A percentile compares a stretch with the other conserved stretches of the same genome.
Conservation (phyloP, 1,140 invertebrate species). For the Neodiprion lecontei region DNA sequence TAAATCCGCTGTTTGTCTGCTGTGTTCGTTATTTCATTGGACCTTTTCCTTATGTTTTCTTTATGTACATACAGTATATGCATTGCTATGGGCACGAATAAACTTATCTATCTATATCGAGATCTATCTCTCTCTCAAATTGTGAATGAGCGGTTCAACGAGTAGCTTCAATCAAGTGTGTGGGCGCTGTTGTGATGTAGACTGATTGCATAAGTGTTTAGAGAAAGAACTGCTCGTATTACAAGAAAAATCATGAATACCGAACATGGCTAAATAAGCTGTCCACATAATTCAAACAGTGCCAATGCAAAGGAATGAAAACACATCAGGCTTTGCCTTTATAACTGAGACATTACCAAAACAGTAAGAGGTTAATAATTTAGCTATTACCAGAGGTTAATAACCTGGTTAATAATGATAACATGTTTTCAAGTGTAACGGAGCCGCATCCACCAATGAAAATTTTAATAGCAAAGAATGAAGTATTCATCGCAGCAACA, state of each 20-base stretch:
- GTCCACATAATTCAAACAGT: constrained; percentile 22
- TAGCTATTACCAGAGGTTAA: constrained; percentile 45
- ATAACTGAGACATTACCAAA: constrained; percentile 26
- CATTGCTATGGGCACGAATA: too few species aligned
- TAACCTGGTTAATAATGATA: constrained; percentile 39
- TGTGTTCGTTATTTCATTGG: too few species aligned
- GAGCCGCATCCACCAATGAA: constrained; percentile 14
- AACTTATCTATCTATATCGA: too few species aligned
- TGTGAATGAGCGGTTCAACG: too few species aligned
- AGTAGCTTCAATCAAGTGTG: too few species aligned
- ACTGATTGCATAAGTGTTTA: background rate
- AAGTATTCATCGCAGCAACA: constrained; percentile 30
- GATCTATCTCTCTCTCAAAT: too few species aligned
- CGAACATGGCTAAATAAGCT: background rate
- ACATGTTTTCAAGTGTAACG: constrained; percentile 32
- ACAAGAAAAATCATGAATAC: constrained; percentile 11
- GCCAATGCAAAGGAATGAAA: constrained; percentile 2
- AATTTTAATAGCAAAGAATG: constrained; percentile 33
- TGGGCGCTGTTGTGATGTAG: background rate
- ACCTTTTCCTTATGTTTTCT: too few species aligned
- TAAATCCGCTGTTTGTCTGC: too few species aligned
- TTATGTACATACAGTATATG: too few species aligned
- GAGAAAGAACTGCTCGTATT: background rate
- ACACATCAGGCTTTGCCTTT: constrained; percentile 28
- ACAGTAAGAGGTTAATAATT: background rate